phyloP scores from a whole-genome alignment of 1,140 invertebrate genomes.

The Pemphigus obesinymphae region DNA sequence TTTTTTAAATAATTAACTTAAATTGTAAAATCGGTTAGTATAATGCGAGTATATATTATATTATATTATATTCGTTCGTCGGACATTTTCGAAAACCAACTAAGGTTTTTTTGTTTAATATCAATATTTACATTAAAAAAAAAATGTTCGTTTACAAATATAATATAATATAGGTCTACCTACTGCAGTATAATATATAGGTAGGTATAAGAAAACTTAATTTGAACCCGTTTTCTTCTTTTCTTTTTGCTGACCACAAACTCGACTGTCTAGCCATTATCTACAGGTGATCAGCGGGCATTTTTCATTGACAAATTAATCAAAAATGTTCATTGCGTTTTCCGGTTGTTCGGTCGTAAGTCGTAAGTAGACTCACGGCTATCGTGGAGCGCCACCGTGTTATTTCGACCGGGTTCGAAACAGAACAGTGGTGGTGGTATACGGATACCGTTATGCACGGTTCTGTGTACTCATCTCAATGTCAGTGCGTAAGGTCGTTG shows the following conservation, averaged over 20 bases:
- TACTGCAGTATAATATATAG: too few species aligned
- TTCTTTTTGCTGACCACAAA: background rate
- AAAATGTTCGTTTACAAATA: background rate
- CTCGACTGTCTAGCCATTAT: too few species aligned
- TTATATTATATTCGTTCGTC: too few species aligned
- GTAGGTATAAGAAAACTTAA: background rate
- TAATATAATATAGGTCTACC: too few species aligned
- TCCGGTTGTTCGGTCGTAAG: background rate
- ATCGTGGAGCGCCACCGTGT: background rate
- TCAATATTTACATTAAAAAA: background rate
- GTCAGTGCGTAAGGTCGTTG: conserved; percentile 32
- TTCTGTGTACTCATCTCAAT: conserved; percentile 13
- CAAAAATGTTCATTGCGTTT: background rate
- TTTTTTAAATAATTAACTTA: too few species aligned
- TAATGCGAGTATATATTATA: too few species aligned
- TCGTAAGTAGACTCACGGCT: background rate
- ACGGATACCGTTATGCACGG: conserved; percentile 22
- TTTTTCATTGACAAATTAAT: background rate
- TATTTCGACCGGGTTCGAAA: background rate
- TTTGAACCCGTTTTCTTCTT: background rate
- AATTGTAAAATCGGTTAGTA: too few species aligned
- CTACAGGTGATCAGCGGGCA: too few species aligned
- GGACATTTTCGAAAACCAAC: too few species aligned
- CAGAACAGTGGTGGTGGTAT: background rate
- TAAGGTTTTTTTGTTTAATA: too few species aligned